These are phyloP conservation scores for Atherinomorus stipes DNA, from an alignment of 2,113 vertebrate species.

Conservation along the genomic window DNA sequence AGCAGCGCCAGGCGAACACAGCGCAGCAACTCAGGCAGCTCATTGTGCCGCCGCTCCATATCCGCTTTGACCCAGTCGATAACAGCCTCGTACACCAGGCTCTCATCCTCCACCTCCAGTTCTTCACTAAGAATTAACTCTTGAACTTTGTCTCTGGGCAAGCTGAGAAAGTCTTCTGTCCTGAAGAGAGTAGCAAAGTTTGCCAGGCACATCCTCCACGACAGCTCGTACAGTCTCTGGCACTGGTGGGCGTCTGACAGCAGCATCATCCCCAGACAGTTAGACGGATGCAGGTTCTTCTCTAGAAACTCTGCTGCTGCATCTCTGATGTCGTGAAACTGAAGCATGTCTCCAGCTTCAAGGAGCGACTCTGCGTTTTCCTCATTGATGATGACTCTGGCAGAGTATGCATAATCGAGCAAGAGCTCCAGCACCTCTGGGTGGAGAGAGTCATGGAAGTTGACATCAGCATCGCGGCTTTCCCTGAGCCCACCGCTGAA, in stretches of 20 bases:
- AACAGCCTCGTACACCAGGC: conserved; percentile 86
- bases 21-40: conserved; percentile 84
- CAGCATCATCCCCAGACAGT: conserved; percentile 90
- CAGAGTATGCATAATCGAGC: conserved; percentile 87
- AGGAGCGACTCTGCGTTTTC: conserved; percentile 88
- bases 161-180: conserved; percentile 85
- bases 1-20: conserved; percentile 86
- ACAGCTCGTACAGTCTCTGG: conserved; percentile 85
- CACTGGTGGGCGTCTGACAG: conserved; percentile 88
- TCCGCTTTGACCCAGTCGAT: conserved; percentile 88
- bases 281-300: conserved; percentile 87
- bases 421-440: conserved; percentile 88
- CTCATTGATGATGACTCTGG: conserved; percentile 87
- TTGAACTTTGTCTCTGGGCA: conserved; percentile 86
- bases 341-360: conserved; percentile 89
- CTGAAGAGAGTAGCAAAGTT: conserved; percentile 83
- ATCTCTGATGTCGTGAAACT: conserved; percentile 88
- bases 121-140: conserved; percentile 88
- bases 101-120: conserved; percentile 88
- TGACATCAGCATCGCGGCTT: conserved; percentile 83
- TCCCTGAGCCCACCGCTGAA: conserved; percentile 86
- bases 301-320: conserved; percentile 87
- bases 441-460: conserved; percentile 87
- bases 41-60: conserved; percentile 74
- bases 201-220: conserved; percentile 87